A percentile compares a stretch with the other conserved stretches of the same genome.
phyloP scores from a whole-genome alignment of 2,113 vertebrate genomes.

The Forbesichthys agassizii region DNA sequence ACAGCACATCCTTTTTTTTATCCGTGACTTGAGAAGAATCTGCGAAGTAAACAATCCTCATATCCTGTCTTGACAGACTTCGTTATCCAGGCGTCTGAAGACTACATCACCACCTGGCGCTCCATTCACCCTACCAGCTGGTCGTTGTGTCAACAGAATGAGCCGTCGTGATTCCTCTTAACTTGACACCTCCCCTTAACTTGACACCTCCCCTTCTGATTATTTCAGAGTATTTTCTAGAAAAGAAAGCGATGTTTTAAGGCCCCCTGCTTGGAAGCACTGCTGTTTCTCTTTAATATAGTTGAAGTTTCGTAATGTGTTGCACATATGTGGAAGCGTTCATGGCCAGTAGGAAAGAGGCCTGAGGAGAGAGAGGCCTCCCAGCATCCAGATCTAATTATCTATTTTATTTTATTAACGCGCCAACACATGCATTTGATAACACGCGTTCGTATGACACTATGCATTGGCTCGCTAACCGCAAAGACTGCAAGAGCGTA shows the following conservation, averaged over 20 bases:
- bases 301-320: conserved; percentile 10
- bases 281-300: neutral
- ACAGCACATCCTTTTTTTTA: too few species aligned
- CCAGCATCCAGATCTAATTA: conserved; percentile 43
- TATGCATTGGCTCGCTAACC: conserved; percentile 32
- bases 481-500: conserved; percentile 15
- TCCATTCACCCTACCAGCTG: conserved; percentile 3
- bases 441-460: conserved; percentile 33
- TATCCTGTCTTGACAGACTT: conserved; percentile 7
- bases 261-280: conserved; percentile 10
- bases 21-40: neutral
- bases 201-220: conserved; percentile 10
- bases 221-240: neutral
- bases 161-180: conserved; percentile 4
- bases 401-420: neutral
- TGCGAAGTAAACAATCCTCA: neutral
- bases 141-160: conserved; percentile 5
- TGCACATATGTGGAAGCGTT: conserved; percentile 24
- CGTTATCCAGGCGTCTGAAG: conserved; percentile 2
- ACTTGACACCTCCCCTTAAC: neutral
- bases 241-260: conserved; percentile 14
- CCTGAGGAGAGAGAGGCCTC: conserved; percentile 32
- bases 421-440: conserved; percentile 50
- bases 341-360: conserved; percentile 18
- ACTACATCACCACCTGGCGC: conserved; percentile 2